Base-by-base conservation (phyloP, 1,140 invertebrate genomes). In the Drosophila orosa region DNA sequence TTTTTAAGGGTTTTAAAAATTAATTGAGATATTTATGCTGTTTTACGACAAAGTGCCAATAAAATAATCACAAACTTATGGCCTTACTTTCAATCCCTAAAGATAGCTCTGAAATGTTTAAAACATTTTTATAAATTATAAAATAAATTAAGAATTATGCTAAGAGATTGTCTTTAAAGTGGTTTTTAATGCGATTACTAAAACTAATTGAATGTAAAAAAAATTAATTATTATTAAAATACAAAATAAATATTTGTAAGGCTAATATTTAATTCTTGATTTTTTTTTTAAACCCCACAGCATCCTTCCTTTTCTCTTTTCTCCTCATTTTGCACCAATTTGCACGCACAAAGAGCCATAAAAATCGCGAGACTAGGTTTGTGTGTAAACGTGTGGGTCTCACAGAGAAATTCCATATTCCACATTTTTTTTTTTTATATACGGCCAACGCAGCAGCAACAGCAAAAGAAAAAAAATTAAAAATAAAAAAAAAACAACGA, bases 331-430 rank as follows among this genome's bases (percentile, higher is more conserved):
- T 77, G 77, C 78, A 85, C 78, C 81, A 80, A 80, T 85, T 85
- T 85, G 77, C 74, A 78, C 78, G 50, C 65, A 73, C 44, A 61
- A 63, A 73, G 47, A 62, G 58, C 52, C 69, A 75, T 57, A 75
- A 39, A 75, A 72, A 44, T 67, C 45, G 61, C 50, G 61, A 33
- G 29, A 68, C 52, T 57, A 42, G 65, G 45, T 29, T 58, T 59
- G 47, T 55, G 33, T 56, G 67, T 85, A 74, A 27, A 74, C 45
- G 72, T 54, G 82, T 52, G 69, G 74, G 60, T 52, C 63, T 63
- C 60, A 68, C 59, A 65, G 63, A 82, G 59, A 82, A 86, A 86
- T 86, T 86, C 75, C 82, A 86, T 86, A 82, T 86, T 79, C 75
- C 82, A 86, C 82, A 72, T 78, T 78, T 80, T 48, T 76, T 48